Evolutionary conservation across 2,888 invertebrate species (phyloP).

Genomic region (Calameuta filiformis): DNA sequence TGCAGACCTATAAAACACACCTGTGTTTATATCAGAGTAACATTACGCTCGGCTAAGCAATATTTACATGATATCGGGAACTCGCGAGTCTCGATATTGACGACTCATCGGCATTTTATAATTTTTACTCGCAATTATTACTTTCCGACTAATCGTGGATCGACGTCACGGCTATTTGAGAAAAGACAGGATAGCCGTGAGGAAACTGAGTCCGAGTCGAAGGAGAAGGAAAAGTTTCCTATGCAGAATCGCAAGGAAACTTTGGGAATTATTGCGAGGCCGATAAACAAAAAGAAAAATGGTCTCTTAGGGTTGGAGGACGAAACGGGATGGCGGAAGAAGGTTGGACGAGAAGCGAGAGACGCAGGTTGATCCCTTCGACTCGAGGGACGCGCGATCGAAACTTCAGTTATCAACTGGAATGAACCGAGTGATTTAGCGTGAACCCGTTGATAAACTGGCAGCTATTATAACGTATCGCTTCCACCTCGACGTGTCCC

Average conservation of each 20-base stretch:
- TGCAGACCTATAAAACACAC: not conserved
- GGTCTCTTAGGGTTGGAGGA: not conserved
- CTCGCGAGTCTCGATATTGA: not conserved
- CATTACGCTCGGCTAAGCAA: not conserved
- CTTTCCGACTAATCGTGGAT: not conserved
- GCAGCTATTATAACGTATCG: slow-evolving; percentile 18
- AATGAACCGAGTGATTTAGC: slow-evolving; percentile 24
- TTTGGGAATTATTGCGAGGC: slow-evolving; percentile 17
- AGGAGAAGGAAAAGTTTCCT: slow-evolving; percentile 13
- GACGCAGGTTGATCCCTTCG: slow-evolving; percentile 10
- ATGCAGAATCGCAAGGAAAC: slow-evolving; percentile 21
- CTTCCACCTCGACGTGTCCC: not conserved
- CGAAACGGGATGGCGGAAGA: slow-evolving; percentile 7
- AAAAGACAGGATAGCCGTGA: not conserved
- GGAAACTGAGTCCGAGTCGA: not conserved
- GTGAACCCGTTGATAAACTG: slow-evolving; percentile 20
- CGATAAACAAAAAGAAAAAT: slow-evolving; percentile 21
- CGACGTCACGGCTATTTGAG: not conserved
- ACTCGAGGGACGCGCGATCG: slow-evolving; percentile 21
- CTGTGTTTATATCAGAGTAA: not conserved
- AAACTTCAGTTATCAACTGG: slow-evolving; percentile 21
- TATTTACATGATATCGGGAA: not conserved
- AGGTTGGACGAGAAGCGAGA: slow-evolving; percentile 2
- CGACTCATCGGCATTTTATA: not conserved
- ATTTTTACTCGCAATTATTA: not conserved